Conservation (phyloP, 2,888 invertebrate genomes). For the Ctena decussata region DNA sequence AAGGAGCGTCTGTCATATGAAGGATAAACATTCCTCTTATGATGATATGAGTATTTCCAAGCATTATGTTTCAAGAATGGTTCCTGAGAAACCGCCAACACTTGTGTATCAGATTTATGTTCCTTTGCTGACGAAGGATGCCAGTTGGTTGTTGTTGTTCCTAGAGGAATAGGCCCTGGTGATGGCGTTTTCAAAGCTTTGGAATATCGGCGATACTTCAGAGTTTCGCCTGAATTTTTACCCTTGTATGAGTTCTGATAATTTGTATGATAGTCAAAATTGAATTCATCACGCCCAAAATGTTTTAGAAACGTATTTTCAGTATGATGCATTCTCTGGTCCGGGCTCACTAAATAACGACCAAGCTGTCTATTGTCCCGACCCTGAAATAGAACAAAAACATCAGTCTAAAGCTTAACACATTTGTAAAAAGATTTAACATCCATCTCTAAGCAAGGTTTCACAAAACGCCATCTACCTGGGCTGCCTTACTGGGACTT, state of each 20-base stretch:
- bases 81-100: constrained; percentile 81
- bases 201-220: constrained; percentile 74
- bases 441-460: too few relatives aligned
- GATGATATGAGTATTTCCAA: constrained; percentile 83
- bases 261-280: constrained; percentile 73
- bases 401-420: too few relatives aligned
- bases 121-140: constrained; percentile 59
- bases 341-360: constrained; percentile 65
- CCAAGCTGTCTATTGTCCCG: constrained; percentile 74
- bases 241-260: constrained; percentile 75
- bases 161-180: constrained; percentile 62
- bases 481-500: too few relatives aligned
- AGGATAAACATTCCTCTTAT: constrained; percentile 80
- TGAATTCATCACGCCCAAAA: constrained; percentile 56
- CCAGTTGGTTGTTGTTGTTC: constrained; percentile 78
- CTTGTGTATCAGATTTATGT: constrained; percentile 75
- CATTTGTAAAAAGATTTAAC: too few relatives aligned
- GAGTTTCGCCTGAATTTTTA: constrained; percentile 61
- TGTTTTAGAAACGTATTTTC: constrained; percentile 78
- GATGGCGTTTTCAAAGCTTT: constrained; percentile 69
- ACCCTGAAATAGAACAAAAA: constrained; percentile 67
- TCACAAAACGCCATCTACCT: too few relatives aligned
- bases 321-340: constrained; percentile 78
- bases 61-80: constrained; percentile 80
- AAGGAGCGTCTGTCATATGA: constrained; percentile 71